phyloP scores from a whole-genome alignment of 2,797 vertebrate species.

The Staurois parvus region DNA sequence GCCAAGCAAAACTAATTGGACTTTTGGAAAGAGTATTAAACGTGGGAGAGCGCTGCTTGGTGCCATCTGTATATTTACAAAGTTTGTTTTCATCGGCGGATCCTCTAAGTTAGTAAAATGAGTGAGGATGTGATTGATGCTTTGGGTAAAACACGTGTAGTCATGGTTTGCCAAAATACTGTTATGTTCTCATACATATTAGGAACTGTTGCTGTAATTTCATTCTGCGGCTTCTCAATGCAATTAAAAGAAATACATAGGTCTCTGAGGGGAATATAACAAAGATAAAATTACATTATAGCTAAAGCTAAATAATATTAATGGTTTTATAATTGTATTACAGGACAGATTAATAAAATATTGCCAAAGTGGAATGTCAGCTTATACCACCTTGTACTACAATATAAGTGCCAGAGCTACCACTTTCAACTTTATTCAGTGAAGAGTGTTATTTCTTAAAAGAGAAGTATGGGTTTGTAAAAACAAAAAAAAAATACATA shows the following conservation, averaged over 20 bases:
- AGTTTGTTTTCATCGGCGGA: slow-evolving; percentile 7
- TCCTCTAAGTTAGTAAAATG: neutral
- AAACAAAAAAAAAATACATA: no score
- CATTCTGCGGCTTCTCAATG: slow-evolving; percentile 20
- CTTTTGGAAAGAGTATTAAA: neutral
- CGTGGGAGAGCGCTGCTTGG: neutral
- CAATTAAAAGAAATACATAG: neutral
- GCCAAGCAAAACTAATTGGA: slow-evolving; percentile 33
- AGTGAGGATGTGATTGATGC: neutral
- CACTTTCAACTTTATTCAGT: no score
- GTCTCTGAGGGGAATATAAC: neutral
- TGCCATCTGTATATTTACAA: slow-evolving; percentile 31
- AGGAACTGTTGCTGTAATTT: neutral
- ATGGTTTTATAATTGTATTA: neutral
- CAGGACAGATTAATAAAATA: no score
- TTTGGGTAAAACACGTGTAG: slow-evolving; percentile 17
- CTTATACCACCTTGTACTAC: no score
- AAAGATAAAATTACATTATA: neutral
- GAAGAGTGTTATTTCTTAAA: no score
- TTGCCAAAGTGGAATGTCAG: no score
- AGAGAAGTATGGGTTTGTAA: no score
- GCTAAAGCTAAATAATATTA: neutral
- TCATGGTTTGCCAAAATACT: slow-evolving; percentile 35
- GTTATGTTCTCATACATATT: slow-evolving; percentile 6
- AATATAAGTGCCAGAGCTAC: no score